Conservation (phyloP, 2,888 invertebrate species). For the Leptopilina syphax region DNA sequence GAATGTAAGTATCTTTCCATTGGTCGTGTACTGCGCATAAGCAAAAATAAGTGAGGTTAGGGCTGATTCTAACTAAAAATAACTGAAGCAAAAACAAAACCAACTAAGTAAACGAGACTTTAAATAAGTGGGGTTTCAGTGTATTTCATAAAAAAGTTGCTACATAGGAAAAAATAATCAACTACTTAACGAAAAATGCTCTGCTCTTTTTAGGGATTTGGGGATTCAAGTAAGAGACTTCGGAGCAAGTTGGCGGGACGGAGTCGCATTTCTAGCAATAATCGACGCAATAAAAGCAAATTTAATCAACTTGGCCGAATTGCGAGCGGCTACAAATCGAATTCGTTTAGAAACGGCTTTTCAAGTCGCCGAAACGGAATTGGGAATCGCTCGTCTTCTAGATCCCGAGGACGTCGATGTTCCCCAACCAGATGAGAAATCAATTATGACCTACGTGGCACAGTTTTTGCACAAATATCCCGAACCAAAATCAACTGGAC, state of each 20-base stretch:
- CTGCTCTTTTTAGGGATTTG: constrained; percentile 84
- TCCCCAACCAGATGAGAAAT: constrained; percentile 96
- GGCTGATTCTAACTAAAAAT: too few species aligned
- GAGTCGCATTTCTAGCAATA: constrained; percentile 95
- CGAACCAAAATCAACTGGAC: constrained; percentile 87
- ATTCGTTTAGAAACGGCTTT: constrained; percentile 95
- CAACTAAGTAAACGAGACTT: too few species aligned
- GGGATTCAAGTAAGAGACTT: constrained; percentile 95
- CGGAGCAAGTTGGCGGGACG: constrained; percentile 97
- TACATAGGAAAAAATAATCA: too few species aligned
- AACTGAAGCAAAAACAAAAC: too few species aligned
- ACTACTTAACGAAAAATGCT: too few species aligned
- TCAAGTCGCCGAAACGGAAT: constrained; percentile 92
- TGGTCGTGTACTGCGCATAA: too few species aligned
- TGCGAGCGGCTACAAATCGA: constrained; percentile 87
- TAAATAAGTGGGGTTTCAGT: too few species aligned
- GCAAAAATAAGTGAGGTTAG: too few species aligned
- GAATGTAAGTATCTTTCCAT: too few species aligned
- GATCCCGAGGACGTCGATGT: constrained; percentile 98
- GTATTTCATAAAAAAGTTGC: too few species aligned
- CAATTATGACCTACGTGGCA: constrained; percentile 99
- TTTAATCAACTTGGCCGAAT: constrained; percentile 90
- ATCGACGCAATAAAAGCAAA: constrained; percentile 97
- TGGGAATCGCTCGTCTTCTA: constrained; percentile 93
- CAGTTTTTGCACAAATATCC: constrained; percentile 98